A percentile compares a stretch with the other conserved stretches of the same genome.
Conservation (phyloP, 2,797 vertebrate species). For the Argyrosomus regius region DNA sequence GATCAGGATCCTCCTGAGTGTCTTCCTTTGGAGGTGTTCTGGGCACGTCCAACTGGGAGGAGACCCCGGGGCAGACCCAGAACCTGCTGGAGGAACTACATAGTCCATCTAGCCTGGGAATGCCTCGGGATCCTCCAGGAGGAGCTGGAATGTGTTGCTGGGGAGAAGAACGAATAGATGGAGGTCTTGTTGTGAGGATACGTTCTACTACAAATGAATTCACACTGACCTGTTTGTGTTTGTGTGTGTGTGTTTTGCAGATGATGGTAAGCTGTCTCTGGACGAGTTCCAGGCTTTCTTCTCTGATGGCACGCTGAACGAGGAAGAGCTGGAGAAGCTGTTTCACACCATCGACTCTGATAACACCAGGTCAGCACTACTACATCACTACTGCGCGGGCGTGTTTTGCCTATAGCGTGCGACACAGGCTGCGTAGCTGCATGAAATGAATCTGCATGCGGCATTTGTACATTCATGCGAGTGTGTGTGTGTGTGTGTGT, state of each 20-base stretch:
- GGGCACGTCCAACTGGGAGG: too few relatives aligned
- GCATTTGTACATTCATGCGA: conserved; percentile 7
- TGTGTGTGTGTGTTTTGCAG: conserved; percentile 81
- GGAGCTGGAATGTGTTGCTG: too few relatives aligned
- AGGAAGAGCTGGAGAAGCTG: conserved; percentile 96
- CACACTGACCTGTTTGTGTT: conserved; percentile 11
- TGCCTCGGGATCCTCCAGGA: too few relatives aligned
- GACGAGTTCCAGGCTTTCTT: conserved; percentile 99
- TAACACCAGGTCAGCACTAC: conserved; percentile 94
- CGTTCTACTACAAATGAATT: not conserved
- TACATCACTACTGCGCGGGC: not conserved
- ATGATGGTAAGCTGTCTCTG: conserved; percentile 97
- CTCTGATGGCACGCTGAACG: conserved; percentile 94
- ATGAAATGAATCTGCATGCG: conserved; percentile 36
- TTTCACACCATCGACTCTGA: conserved; percentile 98
- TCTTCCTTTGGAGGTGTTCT: too few relatives aligned
- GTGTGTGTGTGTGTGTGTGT: not conserved
- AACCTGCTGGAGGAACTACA: too few relatives aligned
- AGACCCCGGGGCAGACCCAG: too few relatives aligned
- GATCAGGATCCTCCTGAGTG: too few relatives aligned
- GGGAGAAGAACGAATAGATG: too few relatives aligned
- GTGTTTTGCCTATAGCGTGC: conserved; percentile 30
- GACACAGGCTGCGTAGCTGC: not conserved
- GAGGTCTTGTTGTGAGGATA: not conserved
- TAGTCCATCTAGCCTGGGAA: too few relatives aligned